phyloP scores from a whole-genome alignment of 30 jellyfish, hydroid and myxozoan genomes.

The Mastigias papua region DNA sequence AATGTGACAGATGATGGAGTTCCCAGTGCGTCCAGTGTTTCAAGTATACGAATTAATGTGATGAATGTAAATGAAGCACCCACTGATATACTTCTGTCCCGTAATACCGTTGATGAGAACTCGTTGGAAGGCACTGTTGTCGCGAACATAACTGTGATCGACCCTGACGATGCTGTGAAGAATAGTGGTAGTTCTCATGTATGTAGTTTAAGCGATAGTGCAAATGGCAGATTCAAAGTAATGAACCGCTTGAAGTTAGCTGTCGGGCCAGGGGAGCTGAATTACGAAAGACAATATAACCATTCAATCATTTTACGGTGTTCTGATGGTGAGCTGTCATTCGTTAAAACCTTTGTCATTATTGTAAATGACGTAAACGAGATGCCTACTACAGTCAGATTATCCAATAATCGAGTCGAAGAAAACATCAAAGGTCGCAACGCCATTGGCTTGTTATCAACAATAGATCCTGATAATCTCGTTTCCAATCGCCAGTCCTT shows the following conservation, averaged over 20 bases:
- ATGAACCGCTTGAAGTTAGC: slow-evolving; percentile 20
- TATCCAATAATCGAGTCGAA: slow-evolving; percentile 46
- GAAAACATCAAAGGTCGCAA: slow-evolving; percentile 57
- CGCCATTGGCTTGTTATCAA: slow-evolving; percentile 56
- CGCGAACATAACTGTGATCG: slow-evolving; percentile 74
- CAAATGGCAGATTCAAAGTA: slow-evolving; percentile 54
- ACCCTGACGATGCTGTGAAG: slow-evolving; percentile 73
- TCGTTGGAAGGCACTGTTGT: slow-evolving; percentile 56
- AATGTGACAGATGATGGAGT: slow-evolving; percentile 69
- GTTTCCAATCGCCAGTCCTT: slow-evolving; percentile 50
- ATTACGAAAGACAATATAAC: slow-evolving; percentile 52
- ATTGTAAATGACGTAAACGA: slow-evolving; percentile 85
- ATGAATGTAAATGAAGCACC: slow-evolving; percentile 90
- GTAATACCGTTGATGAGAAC: slow-evolving; percentile 69
- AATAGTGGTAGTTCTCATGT: slow-evolving; percentile 5
- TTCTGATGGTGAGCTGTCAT: slow-evolving; percentile 69
- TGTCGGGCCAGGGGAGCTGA: slow-evolving; percentile 67
- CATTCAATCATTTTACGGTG: slow-evolving; percentile 57
- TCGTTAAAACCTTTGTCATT: slow-evolving; percentile 40
- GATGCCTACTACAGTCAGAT: slow-evolving; percentile 65
- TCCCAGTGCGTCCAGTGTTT: slow-evolving; percentile 39
- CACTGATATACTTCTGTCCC: slow-evolving; percentile 56
- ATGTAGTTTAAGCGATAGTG: slow-evolving; percentile 46
- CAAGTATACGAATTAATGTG: slow-evolving; percentile 37
- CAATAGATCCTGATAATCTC: slow-evolving; percentile 86